Percentiles rank a stretch among this genome's conserved stretches.
Conservation (phyloP, 1,140 invertebrate genomes). For the Drosophila nebulosa region DNA sequence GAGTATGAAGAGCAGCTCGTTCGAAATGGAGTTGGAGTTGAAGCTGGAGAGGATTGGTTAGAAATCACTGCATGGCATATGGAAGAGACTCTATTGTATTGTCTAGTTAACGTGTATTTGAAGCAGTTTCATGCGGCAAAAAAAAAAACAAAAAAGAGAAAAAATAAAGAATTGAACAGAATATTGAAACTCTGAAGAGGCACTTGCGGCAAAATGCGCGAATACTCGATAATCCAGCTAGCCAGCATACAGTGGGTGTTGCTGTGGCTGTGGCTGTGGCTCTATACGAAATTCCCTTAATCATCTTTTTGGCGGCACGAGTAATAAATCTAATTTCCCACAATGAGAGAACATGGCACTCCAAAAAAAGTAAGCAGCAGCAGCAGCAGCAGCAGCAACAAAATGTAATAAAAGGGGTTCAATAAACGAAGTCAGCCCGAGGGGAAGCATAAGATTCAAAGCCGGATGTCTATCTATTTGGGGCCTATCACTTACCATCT, state of each 20-base stretch:
- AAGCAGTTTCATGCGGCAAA: not conserved
- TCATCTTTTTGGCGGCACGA: constrained; percentile 32
- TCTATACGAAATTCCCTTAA: constrained; percentile 53
- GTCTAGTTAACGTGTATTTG: not conserved
- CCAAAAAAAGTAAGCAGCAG: constrained; percentile 18
- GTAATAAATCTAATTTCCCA: constrained; percentile 65
- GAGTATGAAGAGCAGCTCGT: not conserved
- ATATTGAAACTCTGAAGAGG: constrained; percentile 16
- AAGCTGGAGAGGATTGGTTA: not conserved
- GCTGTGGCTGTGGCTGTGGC: not conserved
- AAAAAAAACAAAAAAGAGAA: too few species aligned
- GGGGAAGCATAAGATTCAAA: not conserved
- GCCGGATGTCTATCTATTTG: not conserved
- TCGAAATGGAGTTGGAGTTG: not conserved
- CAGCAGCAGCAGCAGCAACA: constrained; percentile 3
- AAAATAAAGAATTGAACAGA: too few species aligned
- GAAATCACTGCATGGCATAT: not conserved
- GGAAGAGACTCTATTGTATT: not conserved
- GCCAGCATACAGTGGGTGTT: constrained; percentile 20
- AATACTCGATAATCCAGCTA: not conserved
- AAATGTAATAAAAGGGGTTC: not conserved
- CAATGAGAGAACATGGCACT: constrained; percentile 32
- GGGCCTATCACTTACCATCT: not conserved
- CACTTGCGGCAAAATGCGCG: constrained; percentile 26
- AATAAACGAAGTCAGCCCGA: not conserved